Conservation (phyloP, 2,888 invertebrate species). For the Carpatolechia fugitivella region DNA sequence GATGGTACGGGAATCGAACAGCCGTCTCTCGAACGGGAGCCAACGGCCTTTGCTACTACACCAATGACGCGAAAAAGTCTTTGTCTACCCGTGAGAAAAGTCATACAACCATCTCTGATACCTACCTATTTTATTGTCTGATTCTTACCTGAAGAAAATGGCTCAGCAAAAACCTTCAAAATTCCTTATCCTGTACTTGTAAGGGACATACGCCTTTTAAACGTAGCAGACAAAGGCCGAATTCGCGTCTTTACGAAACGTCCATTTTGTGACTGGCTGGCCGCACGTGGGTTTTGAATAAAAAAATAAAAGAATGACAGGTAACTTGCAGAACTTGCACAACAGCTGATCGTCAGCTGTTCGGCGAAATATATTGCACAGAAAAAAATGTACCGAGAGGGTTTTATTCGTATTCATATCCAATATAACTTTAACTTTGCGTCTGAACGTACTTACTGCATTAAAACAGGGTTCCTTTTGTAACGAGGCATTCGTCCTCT, state of each 20-base stretch:
- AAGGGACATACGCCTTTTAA: background rate
- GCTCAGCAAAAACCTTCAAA: constrained; percentile 5
- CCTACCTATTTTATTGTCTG: too few relatives aligned
- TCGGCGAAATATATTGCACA: background rate
- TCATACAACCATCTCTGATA: too few relatives aligned
- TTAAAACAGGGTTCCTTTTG: too few relatives aligned
- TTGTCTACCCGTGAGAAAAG: too few relatives aligned
- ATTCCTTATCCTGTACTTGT: background rate
- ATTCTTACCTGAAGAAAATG: constrained; percentile 33
- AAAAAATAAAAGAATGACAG: constrained; percentile 15
- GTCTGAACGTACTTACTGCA: too few relatives aligned
- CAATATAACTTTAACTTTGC: too few relatives aligned
- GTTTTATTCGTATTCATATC: too few relatives aligned
- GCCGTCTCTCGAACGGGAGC: too few relatives aligned
- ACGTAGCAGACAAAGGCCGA: background rate
- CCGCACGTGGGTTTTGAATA: constrained; percentile 12
- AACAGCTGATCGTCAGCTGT: constrained; percentile 27
- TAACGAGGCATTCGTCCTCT: too few relatives aligned
- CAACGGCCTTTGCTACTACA: too few relatives aligned
- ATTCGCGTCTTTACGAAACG: background rate
- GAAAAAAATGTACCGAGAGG: background rate
- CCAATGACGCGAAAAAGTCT: too few relatives aligned
- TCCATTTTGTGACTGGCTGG: background rate
- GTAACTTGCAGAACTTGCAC: constrained; percentile 14
- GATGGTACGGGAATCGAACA: too few relatives aligned